Evolutionary conservation across 2,888 invertebrate genomes (phyloP), one percentile per base, ranked within the genome.

Genomic region (Emesis furor): DNA sequence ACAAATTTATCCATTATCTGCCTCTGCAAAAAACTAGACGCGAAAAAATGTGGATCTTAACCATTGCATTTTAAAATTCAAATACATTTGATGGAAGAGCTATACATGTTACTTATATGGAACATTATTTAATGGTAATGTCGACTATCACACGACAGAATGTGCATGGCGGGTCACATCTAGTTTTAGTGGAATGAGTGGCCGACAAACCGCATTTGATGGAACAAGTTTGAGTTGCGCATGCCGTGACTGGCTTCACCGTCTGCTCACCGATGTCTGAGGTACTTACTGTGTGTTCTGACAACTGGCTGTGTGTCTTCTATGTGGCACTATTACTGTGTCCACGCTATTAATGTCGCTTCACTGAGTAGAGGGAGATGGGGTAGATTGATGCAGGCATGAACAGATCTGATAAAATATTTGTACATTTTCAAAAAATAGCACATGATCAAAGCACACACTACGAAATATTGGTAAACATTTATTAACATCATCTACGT

Each of bases 161-260:
- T 91, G 94, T 95, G 95, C 94, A 95, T 95, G 95, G 94, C 93
- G 93, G 93, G 94, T 93, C 94, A 95, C 94, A 91, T 91, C 91
- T 95, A 96, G 95, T 95, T 93, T 95, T 96, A 96, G 96, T 96
- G 95, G 96, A 96, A 96, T 96, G 96, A 95, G 96, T 95, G 96
- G 94, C 96, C 96, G 96, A 96, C 95, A 89, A 95, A 96, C 96
- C 95, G 96, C 96, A 96, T 96, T 96, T 91, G 95, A 94, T 96
- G 96, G 96, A 95, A 94, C 95, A 94, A 95, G 92, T 96, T 94
- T 96, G 93, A 94, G 96, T 96, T 96, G 96, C 96, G 96, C 96
- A 96, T 96, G 96, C 93, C 94, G 94, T 94, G 93, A 94, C 95
- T 95, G 95, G 95, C 95, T 96, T 96, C 95, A 93, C 94, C 95